Evolutionary conservation across 2,888 invertebrate genomes (phyloP), one percentile per base, ranked within the genome.

Genomic region (Lasioglossum figueresi): DNA sequence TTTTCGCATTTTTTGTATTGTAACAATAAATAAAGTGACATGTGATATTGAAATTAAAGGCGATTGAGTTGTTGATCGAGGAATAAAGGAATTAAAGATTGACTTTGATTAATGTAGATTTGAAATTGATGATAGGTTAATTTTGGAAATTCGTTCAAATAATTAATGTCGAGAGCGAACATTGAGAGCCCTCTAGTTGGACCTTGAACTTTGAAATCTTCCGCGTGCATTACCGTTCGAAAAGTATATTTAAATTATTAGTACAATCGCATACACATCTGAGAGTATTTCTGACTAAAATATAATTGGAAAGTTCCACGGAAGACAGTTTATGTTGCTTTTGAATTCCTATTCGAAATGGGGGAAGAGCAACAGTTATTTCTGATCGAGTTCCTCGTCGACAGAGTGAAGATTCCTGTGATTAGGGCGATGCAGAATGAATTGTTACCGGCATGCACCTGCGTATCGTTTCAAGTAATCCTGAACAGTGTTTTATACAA

Each of bases 311-410:
- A 66, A 16, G 52, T 63, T 43, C 16, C 56, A 73, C 73, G 59
- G 40, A 45, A 74, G n/a, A 34, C 19, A 66, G 14, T 4, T 70
- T 8, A 0, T 8, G 23, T 27, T 23, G 3, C 16, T 72, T 8
- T 34, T 23, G 19, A 52, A 37, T 6, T 10, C 3, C 1, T 12
- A n/a, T 10, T 19, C 12, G 14, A 73, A 68, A 90, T 89, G 84
- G 82, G 86, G 0, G 83, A 83, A 2, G 92, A 92, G n/a, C 93
- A 94, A 59, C 90, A 93, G 75, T 89, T 95, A 27, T 97, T 97
- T 93, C 95, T 97, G 23, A 94, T 97, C 76, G 97, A 97, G 93
- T 96, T 97, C 90, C 95, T 97, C 16, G 96, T 97, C 27, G 96
- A 97, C 87, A 96, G 95, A 90, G 93, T 94, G 12, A 94, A 93